Conservation (phyloP, 2,797 vertebrate species). For the Siniperca undulata region DNA sequence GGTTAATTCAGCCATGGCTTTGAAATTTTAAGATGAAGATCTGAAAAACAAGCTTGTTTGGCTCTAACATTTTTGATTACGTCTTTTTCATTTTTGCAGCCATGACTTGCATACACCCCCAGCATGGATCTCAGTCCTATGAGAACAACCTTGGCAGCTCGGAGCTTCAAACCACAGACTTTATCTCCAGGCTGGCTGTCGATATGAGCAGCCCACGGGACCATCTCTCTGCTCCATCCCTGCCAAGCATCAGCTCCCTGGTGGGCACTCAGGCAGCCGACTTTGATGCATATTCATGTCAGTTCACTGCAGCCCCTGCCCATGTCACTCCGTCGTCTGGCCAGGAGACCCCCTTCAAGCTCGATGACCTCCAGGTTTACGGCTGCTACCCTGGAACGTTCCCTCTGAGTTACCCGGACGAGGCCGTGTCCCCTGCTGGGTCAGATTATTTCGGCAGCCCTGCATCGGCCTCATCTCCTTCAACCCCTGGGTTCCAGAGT, state of each 20-base stretch:
- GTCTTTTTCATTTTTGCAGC: slow-evolving; percentile 78
- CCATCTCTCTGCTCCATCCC: slow-evolving; percentile 78
- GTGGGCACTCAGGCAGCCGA: slow-evolving; percentile 88
- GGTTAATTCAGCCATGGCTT: not conserved
- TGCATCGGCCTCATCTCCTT: slow-evolving; percentile 89
- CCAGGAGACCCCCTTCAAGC: slow-evolving; percentile 87
- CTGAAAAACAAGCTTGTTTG: not conserved
- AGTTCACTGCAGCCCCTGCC: slow-evolving; percentile 86
- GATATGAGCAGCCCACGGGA: slow-evolving; percentile 84
- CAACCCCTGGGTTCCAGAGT: slow-evolving; percentile 89
- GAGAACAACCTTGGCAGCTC: slow-evolving; percentile 85
- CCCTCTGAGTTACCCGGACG: slow-evolving; percentile 87
- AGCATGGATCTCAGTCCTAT: slow-evolving; percentile 88
- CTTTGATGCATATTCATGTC: slow-evolving; percentile 94
- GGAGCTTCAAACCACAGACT: slow-evolving; percentile 89
- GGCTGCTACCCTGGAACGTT: slow-evolving; percentile 93
- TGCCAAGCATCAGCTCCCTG: slow-evolving; percentile 93
- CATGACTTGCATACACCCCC: slow-evolving; percentile 97
- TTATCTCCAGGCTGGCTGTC: slow-evolving; percentile 88
- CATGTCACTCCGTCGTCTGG: slow-evolving; percentile 52
- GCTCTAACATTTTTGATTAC: slow-evolving; percentile 48
- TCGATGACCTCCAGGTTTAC: slow-evolving; percentile 94
- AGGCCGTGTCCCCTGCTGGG: slow-evolving; percentile 89
- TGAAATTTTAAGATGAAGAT: not conserved
- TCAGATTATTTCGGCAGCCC: slow-evolving; percentile 95